These are phyloP conservation scores for Penaeus japonicus DNA, from an alignment of 1,140 invertebrate species.

Conservation along the genomic window DNA sequence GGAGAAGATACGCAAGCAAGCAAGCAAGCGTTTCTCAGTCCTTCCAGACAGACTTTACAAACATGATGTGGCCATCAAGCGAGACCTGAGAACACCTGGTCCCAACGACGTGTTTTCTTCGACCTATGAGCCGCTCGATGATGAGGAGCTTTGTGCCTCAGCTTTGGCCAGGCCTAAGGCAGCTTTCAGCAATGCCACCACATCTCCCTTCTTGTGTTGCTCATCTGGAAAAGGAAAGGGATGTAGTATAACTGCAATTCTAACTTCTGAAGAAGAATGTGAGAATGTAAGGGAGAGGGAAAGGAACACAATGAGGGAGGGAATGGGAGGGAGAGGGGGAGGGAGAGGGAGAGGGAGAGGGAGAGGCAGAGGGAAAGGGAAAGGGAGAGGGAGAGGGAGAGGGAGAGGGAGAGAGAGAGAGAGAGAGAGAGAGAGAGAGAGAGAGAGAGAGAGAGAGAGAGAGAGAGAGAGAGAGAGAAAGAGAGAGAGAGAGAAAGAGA, in stretches of 20 bases:
- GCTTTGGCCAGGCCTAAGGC: conserved; percentile 29
- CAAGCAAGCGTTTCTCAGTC: no score
- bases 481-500: no score
- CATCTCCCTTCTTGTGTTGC: conserved; percentile 36
- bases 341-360: background rate
- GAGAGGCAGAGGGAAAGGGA: background rate
- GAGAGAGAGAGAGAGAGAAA: no score
- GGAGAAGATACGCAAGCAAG: no score
- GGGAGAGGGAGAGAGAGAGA: background rate
- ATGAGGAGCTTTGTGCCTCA: background rate
- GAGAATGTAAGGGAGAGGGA: background rate
- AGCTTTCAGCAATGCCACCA: conserved; percentile 35
- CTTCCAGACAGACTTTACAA: no score
- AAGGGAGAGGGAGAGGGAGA: background rate
- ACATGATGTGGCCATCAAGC: no score
- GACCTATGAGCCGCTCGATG: no score
- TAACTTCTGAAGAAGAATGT: background rate
- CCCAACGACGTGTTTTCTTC: no score
- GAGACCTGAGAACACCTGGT: no score
- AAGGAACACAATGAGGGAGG: background rate
- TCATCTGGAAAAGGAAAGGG: background rate
- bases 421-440: no score
- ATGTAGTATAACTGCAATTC: background rate
- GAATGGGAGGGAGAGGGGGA: no score
- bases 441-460: no score